phyloP scores from a whole-genome alignment of 2,797 vertebrate species.

The Chaetodon trifasciatus region DNA sequence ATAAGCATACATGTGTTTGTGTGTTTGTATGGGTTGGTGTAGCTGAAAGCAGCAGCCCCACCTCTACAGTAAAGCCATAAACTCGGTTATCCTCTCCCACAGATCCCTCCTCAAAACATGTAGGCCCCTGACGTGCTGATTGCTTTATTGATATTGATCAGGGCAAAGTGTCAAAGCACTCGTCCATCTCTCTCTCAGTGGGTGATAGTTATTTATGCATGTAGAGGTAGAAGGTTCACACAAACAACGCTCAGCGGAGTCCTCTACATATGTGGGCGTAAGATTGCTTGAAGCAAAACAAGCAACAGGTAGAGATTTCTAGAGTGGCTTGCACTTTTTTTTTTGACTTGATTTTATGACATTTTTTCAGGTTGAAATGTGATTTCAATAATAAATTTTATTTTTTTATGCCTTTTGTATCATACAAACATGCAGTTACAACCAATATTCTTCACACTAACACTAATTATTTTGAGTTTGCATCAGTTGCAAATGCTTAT shows the following conservation, averaged over 20 bases:
- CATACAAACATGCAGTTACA: neutral
- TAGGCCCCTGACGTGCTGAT: constrained; percentile 79
- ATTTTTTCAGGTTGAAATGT: neutral
- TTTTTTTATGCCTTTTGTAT: neutral
- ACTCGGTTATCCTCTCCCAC: constrained; percentile 76
- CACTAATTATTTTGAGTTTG: neutral
- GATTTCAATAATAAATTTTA: neutral
- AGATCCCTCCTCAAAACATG: constrained; percentile 70
- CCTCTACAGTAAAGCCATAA: constrained; percentile 86
- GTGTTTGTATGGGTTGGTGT: constrained; percentile 51
- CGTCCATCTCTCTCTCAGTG: constrained; percentile 56
- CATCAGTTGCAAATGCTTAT: neutral
- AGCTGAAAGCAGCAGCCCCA: constrained; percentile 74
- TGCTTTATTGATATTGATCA: constrained; percentile 88
- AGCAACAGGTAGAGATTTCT: neutral
- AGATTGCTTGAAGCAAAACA: neutral
- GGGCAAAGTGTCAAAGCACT: constrained; percentile 88
- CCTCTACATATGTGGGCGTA: neutral
- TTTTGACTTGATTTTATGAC: neutral
- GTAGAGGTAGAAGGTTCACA: constrained; percentile 32
- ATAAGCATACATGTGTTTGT: constrained; percentile 43
- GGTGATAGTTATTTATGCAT: constrained; percentile 64
- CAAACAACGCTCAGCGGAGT: constrained; percentile 24
- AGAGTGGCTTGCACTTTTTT: neutral
- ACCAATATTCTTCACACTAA: neutral